phyloP scores from a whole-genome alignment of 2,113 vertebrate species.

The Pleuronectes platessa region DNA sequence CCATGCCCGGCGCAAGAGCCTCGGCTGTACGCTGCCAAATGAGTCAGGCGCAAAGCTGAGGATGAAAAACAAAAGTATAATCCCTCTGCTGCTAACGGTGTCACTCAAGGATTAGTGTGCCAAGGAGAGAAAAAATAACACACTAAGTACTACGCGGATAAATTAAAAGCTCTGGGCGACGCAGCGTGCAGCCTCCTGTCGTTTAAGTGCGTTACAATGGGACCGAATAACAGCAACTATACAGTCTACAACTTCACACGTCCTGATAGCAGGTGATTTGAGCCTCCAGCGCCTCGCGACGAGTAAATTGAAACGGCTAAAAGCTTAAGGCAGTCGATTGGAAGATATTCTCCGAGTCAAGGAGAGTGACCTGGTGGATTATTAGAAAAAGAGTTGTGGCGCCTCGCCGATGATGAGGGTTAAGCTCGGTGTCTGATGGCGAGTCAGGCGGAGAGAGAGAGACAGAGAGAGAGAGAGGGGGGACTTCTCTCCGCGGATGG shows the following conservation, averaged over 20 bases:
- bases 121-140: slow-evolving; percentile 58
- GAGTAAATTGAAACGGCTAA: slow-evolving; percentile 27
- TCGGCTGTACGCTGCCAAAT: slow-evolving; percentile 36
- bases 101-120: slow-evolving; percentile 80
- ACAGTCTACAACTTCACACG: slow-evolving; percentile 56
- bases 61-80: slow-evolving; percentile 78
- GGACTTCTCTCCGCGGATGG: not conserved
- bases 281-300: slow-evolving; percentile 31
- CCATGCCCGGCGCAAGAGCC: slow-evolving; percentile 25
- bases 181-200: not conserved
- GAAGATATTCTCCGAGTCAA: slow-evolving; percentile 38
- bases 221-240: slow-evolving; percentile 28
- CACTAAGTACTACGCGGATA: slow-evolving; percentile 68
- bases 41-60: slow-evolving; percentile 60
- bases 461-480: too few relatives aligned
- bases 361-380: slow-evolving; percentile 62
- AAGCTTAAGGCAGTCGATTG: slow-evolving; percentile 32
- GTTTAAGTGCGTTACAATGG: slow-evolving; percentile 14
- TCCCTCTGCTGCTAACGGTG: slow-evolving; percentile 77
- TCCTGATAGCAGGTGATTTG: slow-evolving; percentile 31
- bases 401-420: slow-evolving; percentile 49
- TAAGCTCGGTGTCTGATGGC: slow-evolving; percentile 39
- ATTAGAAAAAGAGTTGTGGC: slow-evolving; percentile 46
- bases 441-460: too few relatives aligned
- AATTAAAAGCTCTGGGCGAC: slow-evolving; percentile 63